Conservation (phyloP, 2,797 vertebrate species). For the Chrysolophus pictus region DNA sequence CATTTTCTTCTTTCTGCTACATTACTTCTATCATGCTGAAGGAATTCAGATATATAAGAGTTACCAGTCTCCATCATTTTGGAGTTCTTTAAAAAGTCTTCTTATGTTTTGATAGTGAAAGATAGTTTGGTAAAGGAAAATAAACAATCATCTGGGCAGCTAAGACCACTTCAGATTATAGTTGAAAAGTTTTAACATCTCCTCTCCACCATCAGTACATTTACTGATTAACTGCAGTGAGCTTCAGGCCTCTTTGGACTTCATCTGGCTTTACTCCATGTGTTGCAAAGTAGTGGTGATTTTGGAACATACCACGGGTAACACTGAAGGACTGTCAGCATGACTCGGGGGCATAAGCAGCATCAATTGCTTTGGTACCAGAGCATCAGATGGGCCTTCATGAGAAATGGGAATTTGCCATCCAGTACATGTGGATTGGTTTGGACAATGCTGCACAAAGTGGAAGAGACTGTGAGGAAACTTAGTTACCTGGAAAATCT, state of each 20-base stretch:
- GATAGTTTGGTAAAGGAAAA: background rate
- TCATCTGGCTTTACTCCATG: background rate
- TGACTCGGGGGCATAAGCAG: background rate
- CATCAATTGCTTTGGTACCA: background rate
- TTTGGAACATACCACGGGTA: rapidly evolving
- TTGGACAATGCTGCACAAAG: rapidly evolving
- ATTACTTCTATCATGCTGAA: background rate
- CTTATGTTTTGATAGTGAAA: background rate
- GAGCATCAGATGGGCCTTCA: background rate
- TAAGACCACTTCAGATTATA: background rate
- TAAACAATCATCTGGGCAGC: background rate
- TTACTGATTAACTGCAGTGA: background rate
- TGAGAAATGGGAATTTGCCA: background rate
- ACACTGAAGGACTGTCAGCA: background rate
- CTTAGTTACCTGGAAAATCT: background rate
- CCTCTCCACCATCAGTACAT: background rate
- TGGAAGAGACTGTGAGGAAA: background rate
- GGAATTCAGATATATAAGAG: background rate
- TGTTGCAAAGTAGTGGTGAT: background rate
- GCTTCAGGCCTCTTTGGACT: background rate
- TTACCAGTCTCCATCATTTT: background rate
- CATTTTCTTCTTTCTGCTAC: background rate
- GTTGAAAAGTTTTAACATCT: background rate
- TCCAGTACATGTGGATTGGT: background rate
- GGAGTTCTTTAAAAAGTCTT: background rate